A percentile compares a stretch with the other conserved stretches of the same genome.
Evolutionary conservation across 2,888 invertebrate species (phyloP).

Genomic region (Endotricha flammealis): DNA sequence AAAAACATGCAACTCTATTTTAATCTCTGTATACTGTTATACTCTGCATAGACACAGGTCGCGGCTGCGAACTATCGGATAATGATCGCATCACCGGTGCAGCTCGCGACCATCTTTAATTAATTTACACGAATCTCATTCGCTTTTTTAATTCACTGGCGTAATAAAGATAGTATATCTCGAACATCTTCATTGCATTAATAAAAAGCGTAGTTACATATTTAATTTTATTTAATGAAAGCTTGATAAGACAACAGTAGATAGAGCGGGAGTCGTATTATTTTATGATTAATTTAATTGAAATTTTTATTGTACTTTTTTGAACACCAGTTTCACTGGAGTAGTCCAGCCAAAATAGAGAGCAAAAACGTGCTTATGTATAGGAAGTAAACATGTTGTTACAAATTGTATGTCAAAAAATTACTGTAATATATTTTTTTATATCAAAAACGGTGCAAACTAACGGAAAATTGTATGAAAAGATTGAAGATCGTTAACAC

Average conservation of each 20-base stretch:
- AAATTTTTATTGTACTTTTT: too few species aligned
- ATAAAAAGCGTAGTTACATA: too few species aligned
- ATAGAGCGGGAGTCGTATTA: too few species aligned
- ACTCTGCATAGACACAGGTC: not conserved
- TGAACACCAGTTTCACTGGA: too few species aligned
- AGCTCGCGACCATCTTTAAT: constrained; percentile 4
- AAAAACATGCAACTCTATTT: not conserved
- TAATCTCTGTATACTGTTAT: not conserved
- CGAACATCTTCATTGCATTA: constrained; percentile 4
- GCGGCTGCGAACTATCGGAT: not conserved
- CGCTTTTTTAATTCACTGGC: not conserved
- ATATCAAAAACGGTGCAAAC: constrained; percentile 4
- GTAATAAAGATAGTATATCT: constrained; percentile 5
- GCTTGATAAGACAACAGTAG: too few species aligned
- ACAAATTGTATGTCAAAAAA: too few species aligned
- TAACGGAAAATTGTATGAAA: constrained; percentile 2
- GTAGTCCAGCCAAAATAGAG: too few species aligned
- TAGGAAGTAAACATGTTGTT: too few species aligned
- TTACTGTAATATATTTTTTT: constrained; percentile 9
- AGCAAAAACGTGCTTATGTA: too few species aligned
- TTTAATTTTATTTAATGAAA: too few species aligned
- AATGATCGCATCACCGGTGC: not conserved
- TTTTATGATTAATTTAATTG: too few species aligned
- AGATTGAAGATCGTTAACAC: constrained; percentile 1
- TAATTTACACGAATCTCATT: constrained; percentile 7